A percentile compares a stretch with the other conserved stretches of the same genome.
Conservation (phyloP, 2,797 vertebrate species). For the Macropus fuliginosus region DNA sequence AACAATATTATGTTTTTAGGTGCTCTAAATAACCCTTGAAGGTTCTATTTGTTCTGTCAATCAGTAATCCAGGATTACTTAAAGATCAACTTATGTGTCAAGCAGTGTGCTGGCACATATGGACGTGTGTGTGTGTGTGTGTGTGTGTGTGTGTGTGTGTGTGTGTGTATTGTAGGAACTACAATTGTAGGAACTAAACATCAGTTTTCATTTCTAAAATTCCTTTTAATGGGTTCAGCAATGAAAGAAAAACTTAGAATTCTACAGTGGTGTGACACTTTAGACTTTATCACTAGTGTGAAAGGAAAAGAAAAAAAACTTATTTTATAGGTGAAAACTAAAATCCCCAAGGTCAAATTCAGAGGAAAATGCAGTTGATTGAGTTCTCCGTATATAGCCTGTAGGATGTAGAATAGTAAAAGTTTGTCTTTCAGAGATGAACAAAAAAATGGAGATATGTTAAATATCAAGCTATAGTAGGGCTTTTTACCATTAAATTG, state of each 20-base stretch:
- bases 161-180: too few relatives aligned
- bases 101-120: not conserved
- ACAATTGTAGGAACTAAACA: too few relatives aligned
- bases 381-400: not conserved
- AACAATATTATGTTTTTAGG: not conserved
- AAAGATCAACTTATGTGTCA: not conserved
- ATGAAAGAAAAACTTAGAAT: not conserved
- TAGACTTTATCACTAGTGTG: not conserved
- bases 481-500: not conserved
- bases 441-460: not conserved
- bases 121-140: too few relatives aligned
- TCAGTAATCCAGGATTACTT: not conserved
- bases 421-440: not conserved
- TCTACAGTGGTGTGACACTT: too few relatives aligned
- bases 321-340: not conserved
- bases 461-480: not conserved
- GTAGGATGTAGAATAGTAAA: not conserved
- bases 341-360: not conserved
- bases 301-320: not conserved
- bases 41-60: not conserved
- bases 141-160: too few relatives aligned
- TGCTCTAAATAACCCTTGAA: not conserved
- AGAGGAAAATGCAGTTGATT: not conserved
- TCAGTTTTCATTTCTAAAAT: not conserved
- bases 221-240: not conserved